These are phyloP conservation scores for Cryptus viduatorius DNA, from an alignment of 2,888 invertebrate genomes.

Conservation along the genomic window DNA sequence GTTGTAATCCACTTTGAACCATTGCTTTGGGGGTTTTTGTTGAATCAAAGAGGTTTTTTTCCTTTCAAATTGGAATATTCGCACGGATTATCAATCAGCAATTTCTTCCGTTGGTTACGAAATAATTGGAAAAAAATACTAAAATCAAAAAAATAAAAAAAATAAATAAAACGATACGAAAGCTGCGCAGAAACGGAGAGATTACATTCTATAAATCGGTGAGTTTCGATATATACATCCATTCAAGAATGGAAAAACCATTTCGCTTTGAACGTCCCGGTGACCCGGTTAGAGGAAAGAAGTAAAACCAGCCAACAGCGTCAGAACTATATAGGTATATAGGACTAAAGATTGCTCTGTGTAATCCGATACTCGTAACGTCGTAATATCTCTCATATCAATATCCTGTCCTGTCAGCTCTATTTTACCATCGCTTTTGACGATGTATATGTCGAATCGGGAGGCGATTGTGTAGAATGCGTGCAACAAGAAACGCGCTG, in stretches of 20 bases:
- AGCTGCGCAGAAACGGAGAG: background rate
- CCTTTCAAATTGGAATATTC: too few species aligned
- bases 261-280: conserved; percentile 27
- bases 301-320: background rate
- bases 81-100: too few species aligned
- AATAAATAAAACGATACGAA: too few species aligned
- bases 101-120: too few species aligned
- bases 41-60: too few species aligned
- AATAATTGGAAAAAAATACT: too few species aligned
- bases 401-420: conserved; percentile 25
- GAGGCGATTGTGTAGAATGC: background rate
- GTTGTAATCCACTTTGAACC: too few species aligned
- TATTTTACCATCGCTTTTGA: background rate
- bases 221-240: background rate
- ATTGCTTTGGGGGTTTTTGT: too few species aligned
- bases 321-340: conserved; percentile 6
- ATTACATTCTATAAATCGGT: background rate
- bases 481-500: conserved; percentile 8
- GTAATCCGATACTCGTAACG: conserved; percentile 50
- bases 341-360: conserved; percentile 1
- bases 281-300: conserved; percentile 32
- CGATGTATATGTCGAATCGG: background rate
- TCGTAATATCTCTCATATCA: conserved; percentile 38
- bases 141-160: too few species aligned
- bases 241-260: conserved; percentile 30